Base-by-base conservation (phyloP, 1,140 invertebrate species). In the Megalonaias nervosa region DNA sequence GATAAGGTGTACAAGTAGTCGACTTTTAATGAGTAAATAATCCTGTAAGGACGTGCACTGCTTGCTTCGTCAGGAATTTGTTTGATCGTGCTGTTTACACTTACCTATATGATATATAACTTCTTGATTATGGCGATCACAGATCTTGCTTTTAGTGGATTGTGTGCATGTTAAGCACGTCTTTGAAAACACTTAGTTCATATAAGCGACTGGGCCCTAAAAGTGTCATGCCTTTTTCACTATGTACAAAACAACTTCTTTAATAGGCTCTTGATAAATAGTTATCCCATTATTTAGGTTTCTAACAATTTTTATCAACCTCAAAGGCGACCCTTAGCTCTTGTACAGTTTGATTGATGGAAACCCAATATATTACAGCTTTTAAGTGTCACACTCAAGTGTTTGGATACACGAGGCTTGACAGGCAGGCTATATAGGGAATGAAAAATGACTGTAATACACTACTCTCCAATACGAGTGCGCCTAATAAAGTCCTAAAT, bases 231-330 rank as follows among this genome's bases (percentile, higher is more conserved):
- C 70, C 76, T 68, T 16, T 68, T 23, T 73, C 70, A 69, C 76
- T 74, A 61, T 69, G 76, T 78, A 78, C 76, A 67, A 31, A 69
- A 26, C 61, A 15, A 57, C 58, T 55, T 59, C 64, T 71, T 78
- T 67, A 78, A 73, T 73, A 57, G 66, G 16, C 48, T 16, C 64
- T 73, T 71, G 74, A 73, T 69, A 73, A 78, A 73, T 67, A 72
- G 76, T 74, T 78, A 73, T 61, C 61, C 66, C 66, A 67, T 71
- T 78, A 74, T 78, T 78, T 78, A 78, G 74, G 68, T 66, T 73
- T 78, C 76, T 73, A 68, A 78, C 76, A 71, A 78, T 57, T 74
- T 67, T 78, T 78, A 78, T 78, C 76, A 73, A 60, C 19, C 71
- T 73, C 76, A 78, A 78, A 78, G 71, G 71, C 57, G 60, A 77